phyloP scores from a whole-genome alignment of 2,797 vertebrate species.

The Crax fasciolata region DNA sequence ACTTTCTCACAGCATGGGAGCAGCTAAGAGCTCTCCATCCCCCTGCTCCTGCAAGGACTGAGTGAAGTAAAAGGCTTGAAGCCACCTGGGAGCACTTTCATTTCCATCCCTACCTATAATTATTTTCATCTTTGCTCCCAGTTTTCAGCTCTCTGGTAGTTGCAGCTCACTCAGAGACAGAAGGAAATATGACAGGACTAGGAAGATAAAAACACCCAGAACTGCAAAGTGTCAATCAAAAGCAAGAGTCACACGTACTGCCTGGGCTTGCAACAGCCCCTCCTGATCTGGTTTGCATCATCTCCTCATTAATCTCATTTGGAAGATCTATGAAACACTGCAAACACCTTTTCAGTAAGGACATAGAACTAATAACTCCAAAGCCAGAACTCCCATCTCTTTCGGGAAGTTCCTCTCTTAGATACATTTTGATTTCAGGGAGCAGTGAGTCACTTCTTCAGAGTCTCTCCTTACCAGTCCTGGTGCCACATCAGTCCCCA shows the following conservation, averaged over 20 bases:
- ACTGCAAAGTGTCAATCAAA: background rate
- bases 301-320: background rate
- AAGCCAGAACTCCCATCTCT: background rate
- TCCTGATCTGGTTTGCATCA: background rate
- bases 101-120: background rate
- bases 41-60: background rate
- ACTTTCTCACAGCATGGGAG: background rate
- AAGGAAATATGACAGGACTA: background rate
- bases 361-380: background rate
- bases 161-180: background rate
- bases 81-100: conserved; percentile 4
- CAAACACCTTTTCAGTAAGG: background rate
- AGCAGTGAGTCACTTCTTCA: background rate
- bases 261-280: background rate
- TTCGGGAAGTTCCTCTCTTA: background rate
- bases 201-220: background rate
- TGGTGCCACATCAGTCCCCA: background rate
- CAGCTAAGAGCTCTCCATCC: background rate
- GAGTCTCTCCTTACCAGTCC: background rate
- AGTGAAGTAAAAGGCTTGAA: background rate
- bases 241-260: background rate
- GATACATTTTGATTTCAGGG: background rate
- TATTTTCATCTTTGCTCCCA: background rate
- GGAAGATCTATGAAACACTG: background rate
- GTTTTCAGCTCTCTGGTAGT: background rate